Evolutionary conservation across 2,888 invertebrate species (phyloP).

Genomic region (Ditula angustiorana): DNA sequence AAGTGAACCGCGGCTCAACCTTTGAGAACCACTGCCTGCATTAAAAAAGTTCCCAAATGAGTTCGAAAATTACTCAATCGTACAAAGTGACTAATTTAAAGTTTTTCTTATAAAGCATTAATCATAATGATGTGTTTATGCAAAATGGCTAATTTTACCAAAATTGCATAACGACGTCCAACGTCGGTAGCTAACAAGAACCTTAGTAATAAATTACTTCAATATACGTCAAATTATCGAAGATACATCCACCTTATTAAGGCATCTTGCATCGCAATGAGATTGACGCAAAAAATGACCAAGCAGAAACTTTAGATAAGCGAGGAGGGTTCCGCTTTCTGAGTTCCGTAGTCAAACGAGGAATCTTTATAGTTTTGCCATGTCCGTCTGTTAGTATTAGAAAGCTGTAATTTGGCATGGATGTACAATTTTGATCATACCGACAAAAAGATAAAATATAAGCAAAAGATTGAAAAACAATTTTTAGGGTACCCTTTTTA

Average conservation of each 20-base stretch:
- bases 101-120: neutral
- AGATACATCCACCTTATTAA: constrained; percentile 51
- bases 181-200: constrained; percentile 42
- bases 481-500: too few species aligned
- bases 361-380: too few species aligned
- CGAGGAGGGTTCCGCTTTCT: neutral
- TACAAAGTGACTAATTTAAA: neutral
- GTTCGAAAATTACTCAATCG: neutral
- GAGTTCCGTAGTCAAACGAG: too few species aligned
- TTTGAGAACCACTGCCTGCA: too few species aligned
- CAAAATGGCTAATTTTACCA: constrained; percentile 19
- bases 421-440: too few species aligned
- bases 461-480: too few species aligned
- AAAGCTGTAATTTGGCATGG: too few species aligned
- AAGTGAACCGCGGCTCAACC: neutral
- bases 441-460: too few species aligned
- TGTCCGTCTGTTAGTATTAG: too few species aligned
- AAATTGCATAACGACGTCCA: constrained; percentile 29
- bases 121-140: constrained; percentile 10
- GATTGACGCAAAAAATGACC: constrained; percentile 50
- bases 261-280: constrained; percentile 44
- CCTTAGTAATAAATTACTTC: constrained; percentile 43
- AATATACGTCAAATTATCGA: constrained; percentile 47
- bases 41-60: neutral
- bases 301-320: neutral